These are phyloP conservation scores for Psittacula derbiana DNA, from an alignment of 2,797 vertebrate genomes.

Conservation along the genomic window DNA sequence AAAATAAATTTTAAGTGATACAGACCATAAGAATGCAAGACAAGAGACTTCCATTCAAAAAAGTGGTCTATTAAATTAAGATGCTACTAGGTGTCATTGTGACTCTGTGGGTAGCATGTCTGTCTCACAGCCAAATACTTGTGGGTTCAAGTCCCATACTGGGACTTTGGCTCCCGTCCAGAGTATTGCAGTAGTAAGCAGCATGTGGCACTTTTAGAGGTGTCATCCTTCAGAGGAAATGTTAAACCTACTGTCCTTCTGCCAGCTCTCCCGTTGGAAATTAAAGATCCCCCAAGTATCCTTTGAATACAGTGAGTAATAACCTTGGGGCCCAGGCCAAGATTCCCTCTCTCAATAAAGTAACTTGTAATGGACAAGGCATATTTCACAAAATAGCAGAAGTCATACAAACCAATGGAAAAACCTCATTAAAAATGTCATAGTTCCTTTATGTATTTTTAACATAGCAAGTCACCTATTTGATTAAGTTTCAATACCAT, in stretches of 20 bases:
- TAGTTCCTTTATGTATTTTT: constrained; percentile 9
- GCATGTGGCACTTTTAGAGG: constrained; percentile 50
- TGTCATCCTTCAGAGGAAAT: constrained; percentile 56
- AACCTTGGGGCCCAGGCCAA: constrained; percentile 25
- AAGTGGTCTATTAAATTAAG: constrained; percentile 57
- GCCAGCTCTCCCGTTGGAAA: constrained; percentile 59
- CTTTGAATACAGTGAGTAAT: constrained; percentile 50
- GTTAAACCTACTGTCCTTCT: constrained; percentile 44
- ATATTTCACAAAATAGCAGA: constrained; percentile 23
- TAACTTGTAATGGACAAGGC: neutral
- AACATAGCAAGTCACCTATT: neutral
- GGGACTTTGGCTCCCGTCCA: constrained; percentile 53
- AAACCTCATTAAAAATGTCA: constrained; percentile 13
- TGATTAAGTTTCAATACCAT: constrained; percentile 1
- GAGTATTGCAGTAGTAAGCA: constrained; percentile 39
- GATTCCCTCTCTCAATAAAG: constrained; percentile 6
- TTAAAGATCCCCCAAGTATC: constrained; percentile 48
- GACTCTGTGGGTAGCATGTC: constrained; percentile 58
- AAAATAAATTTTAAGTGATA: constrained; percentile 28
- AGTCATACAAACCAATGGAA: constrained; percentile 27
- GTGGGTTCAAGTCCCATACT: constrained; percentile 61
- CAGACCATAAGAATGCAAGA: neutral
- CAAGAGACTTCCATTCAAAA: neutral
- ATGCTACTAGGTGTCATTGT: constrained; percentile 56
- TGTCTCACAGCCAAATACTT: constrained; percentile 50